Percentiles rank a stretch among this genome's conserved stretches.
Evolutionary conservation across 1,140 invertebrate species (phyloP).

Genomic region (Drosophila dunni): DNA sequence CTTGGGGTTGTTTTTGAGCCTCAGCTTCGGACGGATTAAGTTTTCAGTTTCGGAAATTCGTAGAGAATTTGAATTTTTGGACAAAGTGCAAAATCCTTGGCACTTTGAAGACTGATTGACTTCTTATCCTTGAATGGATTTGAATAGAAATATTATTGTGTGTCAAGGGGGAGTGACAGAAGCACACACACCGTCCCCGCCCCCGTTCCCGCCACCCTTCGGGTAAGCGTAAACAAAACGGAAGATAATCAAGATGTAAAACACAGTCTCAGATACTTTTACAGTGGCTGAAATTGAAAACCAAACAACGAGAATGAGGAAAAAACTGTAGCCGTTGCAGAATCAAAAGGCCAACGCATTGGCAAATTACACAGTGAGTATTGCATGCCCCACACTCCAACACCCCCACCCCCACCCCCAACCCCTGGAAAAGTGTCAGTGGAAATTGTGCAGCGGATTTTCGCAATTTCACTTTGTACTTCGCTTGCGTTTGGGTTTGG

Average conservation of each 20-base stretch:
- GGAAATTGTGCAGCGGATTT: conserved; percentile 77
- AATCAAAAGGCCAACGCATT: conserved; percentile 76
- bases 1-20: conserved; percentile 64
- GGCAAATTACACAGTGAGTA: conserved; percentile 63
- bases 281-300: conserved; percentile 69
- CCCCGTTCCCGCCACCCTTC: not conserved
- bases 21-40: conserved; percentile 57
- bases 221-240: conserved; percentile 70
- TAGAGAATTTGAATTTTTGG: conserved; percentile 64
- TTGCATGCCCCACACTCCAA: conserved; percentile 29
- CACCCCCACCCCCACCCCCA: not conserved
- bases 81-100: conserved; percentile 82
- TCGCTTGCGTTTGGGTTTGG: not conserved
- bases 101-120: conserved; percentile 83
- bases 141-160: conserved; percentile 75
- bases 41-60: conserved; percentile 46
- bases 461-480: conserved; percentile 79
- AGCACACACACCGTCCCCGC: not conserved
- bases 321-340: conserved; percentile 49
- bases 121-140: conserved; percentile 82
- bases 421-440: conserved; percentile 26
- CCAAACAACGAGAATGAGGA: conserved; percentile 62
- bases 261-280: conserved; percentile 61
- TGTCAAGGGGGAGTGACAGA: not conserved
- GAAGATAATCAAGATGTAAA: conserved; percentile 83